Base-by-base conservation (phyloP, 2,797 vertebrate genomes). In the Bufotes viridis region DNA sequence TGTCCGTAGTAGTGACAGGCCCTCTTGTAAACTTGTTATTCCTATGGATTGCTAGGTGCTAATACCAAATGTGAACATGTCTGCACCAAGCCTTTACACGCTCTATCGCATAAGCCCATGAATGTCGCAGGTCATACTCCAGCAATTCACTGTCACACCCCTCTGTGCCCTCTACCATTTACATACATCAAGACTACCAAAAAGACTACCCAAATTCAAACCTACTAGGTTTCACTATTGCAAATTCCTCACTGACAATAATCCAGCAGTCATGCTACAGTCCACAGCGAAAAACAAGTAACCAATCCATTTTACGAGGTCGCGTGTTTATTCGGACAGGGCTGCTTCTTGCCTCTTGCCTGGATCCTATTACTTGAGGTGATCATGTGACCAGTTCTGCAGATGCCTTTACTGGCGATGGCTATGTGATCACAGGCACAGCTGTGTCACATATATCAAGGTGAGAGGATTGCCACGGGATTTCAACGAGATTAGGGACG, bases 371-470 rank as follows among this genome's bases (percentile, higher is more conserved):
- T 83, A 87, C 88, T 53, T n/a, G n/a, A 51, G 72, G 20, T 81
- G 70, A 42, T 82, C 87, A 87, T 86, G 65, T 17, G 69, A 60
- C 87, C 53, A 26, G 53, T 81, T 58, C 57, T 24, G n/a, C 78
- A 78, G 67, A 79, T 74, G 65, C 55, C 87, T 84, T 85, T 83
- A 84, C 67, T 61, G 6, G 49, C 34, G 29, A 60, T 53, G 7
- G 57, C 87, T 82, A 58, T 58, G 26, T 79, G 78, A 85, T 88
- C 70, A 55, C 42, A n/a, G 82, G 12, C 13, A 2, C 65, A 91
- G 86, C 81, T 90, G 87, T 87, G 88, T 87, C 80, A 82, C 88
- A 70, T 70, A 67, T 70, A 85, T 82, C 90, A 90, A 84, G 70
- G 65, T 17, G 63, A 89, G 86, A 34, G 86, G 81, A 57, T 88